Evolutionary conservation across 2,888 invertebrate species (phyloP), one percentile per base, ranked within the genome.

Genomic region (Xestia rhomboidea): DNA sequence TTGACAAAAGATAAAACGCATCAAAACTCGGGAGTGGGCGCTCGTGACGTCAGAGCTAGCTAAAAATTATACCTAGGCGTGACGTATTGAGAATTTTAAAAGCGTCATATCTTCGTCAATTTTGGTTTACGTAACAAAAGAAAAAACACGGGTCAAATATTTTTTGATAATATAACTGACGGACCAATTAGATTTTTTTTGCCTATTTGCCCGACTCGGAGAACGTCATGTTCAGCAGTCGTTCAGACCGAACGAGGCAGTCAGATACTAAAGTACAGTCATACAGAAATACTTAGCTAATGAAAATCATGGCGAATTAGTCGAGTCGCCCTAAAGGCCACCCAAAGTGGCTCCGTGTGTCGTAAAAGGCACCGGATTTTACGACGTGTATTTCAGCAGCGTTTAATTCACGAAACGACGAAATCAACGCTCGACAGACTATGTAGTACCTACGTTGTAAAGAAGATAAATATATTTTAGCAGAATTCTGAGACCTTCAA

Each of bases 221-320:
- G 8, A 21, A 8, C 21, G 10, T 24, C 49, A 24, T 21, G 49
- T 0, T 24, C 2, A 0, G 24, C 49, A 24, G 49, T 49, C 8
- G 21, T 21, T 49, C 0, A 49, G 10, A 27, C 54, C 54, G 0
- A 54, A 54, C 54, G n/a, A n/a, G 11, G n/a, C 11, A 54, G 54
- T 54, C n/a, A 54, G 13, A 30, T 30, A 60, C 18, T 18, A 60
- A 57, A 41, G 27, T 51, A 51, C 38, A 60, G 24, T 30, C 27
- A 68, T 46, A 30, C 7, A 27, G 24, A 49, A 63, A 78, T n/a
- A 76, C 51, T 51, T 21, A 64, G 44, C 30, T 68, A 63, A 78
- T 78, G 44, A 57, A 76, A 76, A 27, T 82, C 68, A 44, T 49
- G 13, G 54, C 15, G 27, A 79, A 57, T 68, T 34, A 46, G 46